Percentiles rank a stretch among this genome's conserved stretches.
These are phyloP conservation scores for Lophochroa leadbeateri DNA, from an alignment of 2,113 vertebrate species.

Conservation along the genomic window DNA sequence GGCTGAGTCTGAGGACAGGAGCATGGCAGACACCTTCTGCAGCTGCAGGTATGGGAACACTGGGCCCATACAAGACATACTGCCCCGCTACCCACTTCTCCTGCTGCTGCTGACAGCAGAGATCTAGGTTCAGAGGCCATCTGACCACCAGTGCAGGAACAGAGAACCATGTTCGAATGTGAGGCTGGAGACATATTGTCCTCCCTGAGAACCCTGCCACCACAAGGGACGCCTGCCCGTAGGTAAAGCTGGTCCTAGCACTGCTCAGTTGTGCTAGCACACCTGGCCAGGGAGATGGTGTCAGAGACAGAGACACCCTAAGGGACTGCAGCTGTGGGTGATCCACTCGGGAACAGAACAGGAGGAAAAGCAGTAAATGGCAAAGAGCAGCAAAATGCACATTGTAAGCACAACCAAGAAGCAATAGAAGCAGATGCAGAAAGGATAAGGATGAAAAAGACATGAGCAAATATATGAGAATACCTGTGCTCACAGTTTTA, in stretches of 20 bases:
- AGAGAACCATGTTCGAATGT: not conserved
- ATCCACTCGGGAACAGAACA: not conserved
- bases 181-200: fast-evolving
- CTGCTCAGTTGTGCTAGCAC: fast-evolving
- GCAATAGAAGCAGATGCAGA: not conserved
- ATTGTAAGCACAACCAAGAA: not conserved
- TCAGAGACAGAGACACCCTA: not conserved
- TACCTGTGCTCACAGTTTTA: not conserved
- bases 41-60: not conserved
- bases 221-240: not conserved
- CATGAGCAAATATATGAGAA: not conserved
- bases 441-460: not conserved
- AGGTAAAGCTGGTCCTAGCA: not conserved
- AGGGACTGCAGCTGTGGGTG: not conserved
- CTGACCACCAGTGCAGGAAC: not conserved
- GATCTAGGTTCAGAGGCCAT: fast-evolving
- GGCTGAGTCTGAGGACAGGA: not conserved
- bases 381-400: not conserved
- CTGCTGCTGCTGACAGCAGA: not conserved
- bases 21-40: not conserved
- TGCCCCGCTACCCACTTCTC: not conserved
- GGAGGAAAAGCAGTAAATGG: not conserved
- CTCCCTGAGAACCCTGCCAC: not conserved
- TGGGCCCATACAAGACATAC: too few species aligned
- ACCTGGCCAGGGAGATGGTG: not conserved